A percentile compares a stretch with the other conserved stretches of the same genome.
Evolutionary conservation across 2,888 invertebrate genomes (phyloP).

Genomic region (Diarsia rubi): DNA sequence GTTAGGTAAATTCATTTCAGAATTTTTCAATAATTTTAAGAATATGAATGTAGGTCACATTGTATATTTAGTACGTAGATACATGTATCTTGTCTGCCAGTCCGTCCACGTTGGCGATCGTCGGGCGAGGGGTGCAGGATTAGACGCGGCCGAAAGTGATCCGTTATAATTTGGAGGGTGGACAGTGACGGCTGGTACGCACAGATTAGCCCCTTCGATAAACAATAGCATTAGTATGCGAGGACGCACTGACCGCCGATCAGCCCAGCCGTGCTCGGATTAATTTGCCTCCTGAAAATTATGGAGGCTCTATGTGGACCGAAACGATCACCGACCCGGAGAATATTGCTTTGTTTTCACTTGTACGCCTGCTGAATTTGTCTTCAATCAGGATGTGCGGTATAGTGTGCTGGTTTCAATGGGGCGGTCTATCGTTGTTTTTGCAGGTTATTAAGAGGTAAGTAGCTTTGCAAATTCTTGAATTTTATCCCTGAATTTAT

Average conservation of each 20-base stretch:
- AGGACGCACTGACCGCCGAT: slow-evolving; percentile 90
- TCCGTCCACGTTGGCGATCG: slow-evolving; percentile 67
- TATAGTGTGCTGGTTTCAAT: slow-evolving; percentile 42
- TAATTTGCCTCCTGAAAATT: slow-evolving; percentile 90
- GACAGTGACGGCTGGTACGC: slow-evolving; percentile 90
- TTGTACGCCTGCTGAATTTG: slow-evolving; percentile 71
- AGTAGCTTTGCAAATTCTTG: slow-evolving; percentile 9
- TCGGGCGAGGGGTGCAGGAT: slow-evolving; percentile 78
- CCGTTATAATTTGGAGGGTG: slow-evolving; percentile 89
- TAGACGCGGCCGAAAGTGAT: slow-evolving; percentile 88
- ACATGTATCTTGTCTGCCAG: slow-evolving; percentile 51
- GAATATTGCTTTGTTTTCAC: slow-evolving; percentile 85
- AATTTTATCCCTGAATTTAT: neutral
- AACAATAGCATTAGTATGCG: slow-evolving; percentile 91
- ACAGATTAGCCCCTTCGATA: slow-evolving; percentile 91
- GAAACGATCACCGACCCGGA: slow-evolving; percentile 80
- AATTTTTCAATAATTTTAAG: neutral
- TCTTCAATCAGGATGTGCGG: slow-evolving; percentile 68
- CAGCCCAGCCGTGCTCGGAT: slow-evolving; percentile 88
- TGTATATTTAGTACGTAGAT: slow-evolving; percentile 18
- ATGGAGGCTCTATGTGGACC: slow-evolving; percentile 82
- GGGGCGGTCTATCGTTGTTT: slow-evolving; percentile 48
- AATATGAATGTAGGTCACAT: slow-evolving; percentile 23
- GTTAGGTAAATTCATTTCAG: neutral
- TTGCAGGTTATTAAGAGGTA: slow-evolving; percentile 48